Evolutionary conservation across 2,113 vertebrate species (phyloP).

Genomic region (Chlamydotis undulata): DNA sequence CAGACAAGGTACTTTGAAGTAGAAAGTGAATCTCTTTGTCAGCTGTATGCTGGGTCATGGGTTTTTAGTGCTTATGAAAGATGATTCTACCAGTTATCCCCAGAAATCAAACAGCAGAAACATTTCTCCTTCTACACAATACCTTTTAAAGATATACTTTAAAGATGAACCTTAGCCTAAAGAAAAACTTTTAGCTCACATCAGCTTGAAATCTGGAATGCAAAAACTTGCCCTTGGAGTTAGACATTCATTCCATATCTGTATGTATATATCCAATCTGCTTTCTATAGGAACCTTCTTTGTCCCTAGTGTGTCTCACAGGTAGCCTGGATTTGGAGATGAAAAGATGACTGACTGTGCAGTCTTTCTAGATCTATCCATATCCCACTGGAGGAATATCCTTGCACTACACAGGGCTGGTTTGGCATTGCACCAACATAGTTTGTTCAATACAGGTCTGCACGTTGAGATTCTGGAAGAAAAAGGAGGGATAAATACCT

Average conservation of each 20-base stretch:
- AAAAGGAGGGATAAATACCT: neutral
- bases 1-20: neutral
- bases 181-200: neutral
- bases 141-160: neutral
- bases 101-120: neutral
- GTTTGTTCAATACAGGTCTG: neutral
- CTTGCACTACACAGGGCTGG: neutral
- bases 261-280: neutral
- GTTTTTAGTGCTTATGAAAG: neutral
- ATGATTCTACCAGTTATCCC: neutral
- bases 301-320: neutral
- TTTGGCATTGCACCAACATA: neutral
- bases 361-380: neutral
- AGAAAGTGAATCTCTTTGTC: neutral
- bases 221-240: neutral
- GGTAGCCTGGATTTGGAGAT: neutral
- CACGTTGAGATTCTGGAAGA: neutral
- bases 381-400: neutral
- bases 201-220: neutral
- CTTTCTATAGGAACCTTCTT: neutral
- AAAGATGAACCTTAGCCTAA: neutral
- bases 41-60: neutral
- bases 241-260: neutral
- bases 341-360: neutral
- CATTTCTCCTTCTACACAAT: neutral